Base-by-base conservation (phyloP, 2,888 invertebrate genomes). In the Dioctria linearis region DNA sequence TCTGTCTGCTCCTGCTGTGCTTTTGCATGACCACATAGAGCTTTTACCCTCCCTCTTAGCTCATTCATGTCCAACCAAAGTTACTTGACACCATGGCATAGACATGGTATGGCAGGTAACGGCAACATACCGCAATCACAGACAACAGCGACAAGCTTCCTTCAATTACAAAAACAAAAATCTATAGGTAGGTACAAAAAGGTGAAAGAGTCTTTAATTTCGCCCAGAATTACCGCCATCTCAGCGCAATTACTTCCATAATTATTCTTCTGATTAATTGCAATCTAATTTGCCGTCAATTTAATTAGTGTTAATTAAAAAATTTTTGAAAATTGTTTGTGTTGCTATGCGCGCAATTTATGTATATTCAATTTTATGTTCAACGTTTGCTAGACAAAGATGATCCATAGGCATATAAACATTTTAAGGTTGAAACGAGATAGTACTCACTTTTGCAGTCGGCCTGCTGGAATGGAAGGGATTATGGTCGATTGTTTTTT, bases 241-340 rank as follows among this genome's bases (percentile, higher is more conserved):
- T 13, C 43, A 40, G n/a, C 43, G 69, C 49, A 25, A 39, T 69
- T 69, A 46, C 49, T 69, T 51, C 49, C 39, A 42, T 69, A 69
- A 51, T 46, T 49, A 51, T 51, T 69, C 39, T 39, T 49, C 69
- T 49, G 46, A 46, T 49, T 69, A 46, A 69, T 49, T 69, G 13
- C 49, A 51, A 51, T 69, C 69, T 69, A 69, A 69, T 69, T 69
- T 51, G 9, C 51, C 51, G 25, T 51, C 46, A 39, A 69, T 51
- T 51, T 69, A 51, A 69, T 69, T 69, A 69, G 49, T 25, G 51
- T 69, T 69, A 49, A 69, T 46, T 51, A 69, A 49, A 25, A 25
- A 69, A 69, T 69, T 69, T 69, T 69, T 69, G 69, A 69, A 69
- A 69, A 69, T 49, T 69, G 69, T 69, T 69, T 69, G 69, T 69